Evolutionary conservation across 2,113 vertebrate species (phyloP), one percentile per base, ranked within the genome.

Genomic region (Hippolais icterina): DNA sequence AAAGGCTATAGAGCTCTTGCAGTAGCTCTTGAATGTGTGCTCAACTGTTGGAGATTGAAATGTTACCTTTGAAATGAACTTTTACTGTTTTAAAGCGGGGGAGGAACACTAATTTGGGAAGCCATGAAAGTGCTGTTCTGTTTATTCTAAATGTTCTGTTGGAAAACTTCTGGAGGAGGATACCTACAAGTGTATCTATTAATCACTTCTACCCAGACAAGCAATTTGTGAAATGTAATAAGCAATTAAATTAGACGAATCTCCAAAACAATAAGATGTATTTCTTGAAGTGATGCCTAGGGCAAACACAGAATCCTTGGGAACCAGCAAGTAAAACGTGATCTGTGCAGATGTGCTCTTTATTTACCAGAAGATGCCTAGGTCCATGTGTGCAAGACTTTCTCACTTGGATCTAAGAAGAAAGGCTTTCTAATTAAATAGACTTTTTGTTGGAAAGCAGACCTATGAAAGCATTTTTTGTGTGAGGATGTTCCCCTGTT

Each of bases 131-230:
- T 44, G 25, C 52, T 41, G 3, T 57, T 91, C 65, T 75, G 22
- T 78, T 78, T 83, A 53, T 91, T 89, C 44, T 69, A 49, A 59
- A 88, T 66, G 65, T 94, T 94, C 56, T 70, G 23, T 53, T 90
- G 64, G 86, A 91, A 91, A 78, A 57, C 33, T 92, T 96, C 59
- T 83, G 88, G 77, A 63, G 83, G 60, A 89, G 35, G 68, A 46
- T 81, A 35, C 23, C 22, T 90, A 60, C 53, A 56, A 79, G 78
- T 93, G 28, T 66, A 15, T 84, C 66, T 94, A 70, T 95, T 93
- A 93, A 87, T 93, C 71, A 60, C 71, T 86, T 92, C 61, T 49
- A 65, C 66, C 15, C 66, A 66, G 92, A 90, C 70, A 64, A 92
- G 52, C 42, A 81, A 77, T 90, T 93, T 86, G 52, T 83, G 56